These are phyloP conservation scores for Picathartes gymnocephalus DNA, from an alignment of 2,113 vertebrate species.

Conservation along the genomic window DNA sequence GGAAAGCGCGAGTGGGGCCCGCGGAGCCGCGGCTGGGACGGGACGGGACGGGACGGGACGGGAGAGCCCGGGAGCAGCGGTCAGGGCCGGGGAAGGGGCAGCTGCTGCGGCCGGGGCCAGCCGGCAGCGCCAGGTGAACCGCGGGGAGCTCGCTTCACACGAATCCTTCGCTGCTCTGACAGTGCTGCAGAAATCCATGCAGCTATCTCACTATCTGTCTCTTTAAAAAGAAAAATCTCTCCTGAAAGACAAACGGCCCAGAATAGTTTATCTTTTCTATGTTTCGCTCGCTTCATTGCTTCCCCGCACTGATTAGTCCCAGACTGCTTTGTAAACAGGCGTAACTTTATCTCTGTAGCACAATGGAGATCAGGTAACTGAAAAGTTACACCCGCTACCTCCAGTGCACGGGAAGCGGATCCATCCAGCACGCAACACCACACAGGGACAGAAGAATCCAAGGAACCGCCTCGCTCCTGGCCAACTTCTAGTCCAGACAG, in stretches of 20 bases:
- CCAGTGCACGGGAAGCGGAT: accelerated
- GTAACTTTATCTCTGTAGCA: background rate
- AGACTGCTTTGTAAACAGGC: background rate
- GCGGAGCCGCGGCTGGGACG: background rate
- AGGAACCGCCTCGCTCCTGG: background rate
- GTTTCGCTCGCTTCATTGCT: background rate
- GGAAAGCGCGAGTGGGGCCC: background rate
- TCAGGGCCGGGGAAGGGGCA: background rate
- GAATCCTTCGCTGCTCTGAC: background rate
- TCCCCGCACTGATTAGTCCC: background rate
- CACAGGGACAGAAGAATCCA: background rate
- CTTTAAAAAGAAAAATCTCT: background rate
- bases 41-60: background rate
- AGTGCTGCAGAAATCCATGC: background rate
- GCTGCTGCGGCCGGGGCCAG: background rate
- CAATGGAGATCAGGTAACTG: background rate
- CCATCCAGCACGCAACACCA: accelerated
- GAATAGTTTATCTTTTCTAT: background rate
- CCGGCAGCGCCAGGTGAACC: background rate
- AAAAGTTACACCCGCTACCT: background rate
- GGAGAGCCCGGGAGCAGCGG: background rate
- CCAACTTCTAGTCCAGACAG: background rate
- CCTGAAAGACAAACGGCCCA: background rate
- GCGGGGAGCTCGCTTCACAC: background rate
- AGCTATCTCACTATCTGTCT: background rate